Evolutionary conservation across 2,113 vertebrate genomes (phyloP).

Genomic region (Carassius gibelio): DNA sequence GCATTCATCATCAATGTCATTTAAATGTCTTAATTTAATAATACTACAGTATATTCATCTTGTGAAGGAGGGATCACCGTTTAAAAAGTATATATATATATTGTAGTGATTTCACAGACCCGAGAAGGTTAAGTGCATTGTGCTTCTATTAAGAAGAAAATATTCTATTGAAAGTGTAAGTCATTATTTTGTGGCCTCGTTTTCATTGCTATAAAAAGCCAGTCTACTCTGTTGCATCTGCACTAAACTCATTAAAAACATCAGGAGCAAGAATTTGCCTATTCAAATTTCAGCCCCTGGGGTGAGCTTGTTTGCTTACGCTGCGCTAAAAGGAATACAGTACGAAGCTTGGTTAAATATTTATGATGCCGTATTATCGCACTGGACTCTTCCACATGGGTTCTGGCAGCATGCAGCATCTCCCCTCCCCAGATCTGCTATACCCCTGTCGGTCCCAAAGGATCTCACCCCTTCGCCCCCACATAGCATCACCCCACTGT

Average conservation of each 20-base stretch:
- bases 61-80: neutral
- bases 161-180: conserved; percentile 44
- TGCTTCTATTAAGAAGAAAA: conserved; percentile 9
- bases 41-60: neutral
- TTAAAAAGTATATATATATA: neutral
- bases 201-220: conserved; percentile 29
- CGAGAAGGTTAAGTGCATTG: neutral
- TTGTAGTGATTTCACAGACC: neutral
- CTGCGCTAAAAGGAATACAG: conserved; percentile 39
- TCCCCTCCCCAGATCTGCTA: neutral
- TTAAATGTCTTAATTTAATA: neutral
- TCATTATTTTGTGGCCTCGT: conserved; percentile 47
- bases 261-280: conserved; percentile 41
- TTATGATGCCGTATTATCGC: neutral
- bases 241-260: conserved; percentile 51
- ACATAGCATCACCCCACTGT: conserved; percentile 48
- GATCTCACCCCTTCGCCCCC: conserved; percentile 35
- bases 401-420: neutral
- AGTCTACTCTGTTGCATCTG: conserved; percentile 41
- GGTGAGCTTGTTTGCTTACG: conserved; percentile 24
- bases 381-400: neutral
- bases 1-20: neutral
- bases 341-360: neutral
- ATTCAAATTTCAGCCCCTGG: conserved; percentile 16
- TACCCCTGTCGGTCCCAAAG: conserved; percentile 10